Percentiles rank a stretch among this genome's conserved stretches.
Conservation (phyloP, 2,888 invertebrate species). For the Clostera curtula region DNA sequence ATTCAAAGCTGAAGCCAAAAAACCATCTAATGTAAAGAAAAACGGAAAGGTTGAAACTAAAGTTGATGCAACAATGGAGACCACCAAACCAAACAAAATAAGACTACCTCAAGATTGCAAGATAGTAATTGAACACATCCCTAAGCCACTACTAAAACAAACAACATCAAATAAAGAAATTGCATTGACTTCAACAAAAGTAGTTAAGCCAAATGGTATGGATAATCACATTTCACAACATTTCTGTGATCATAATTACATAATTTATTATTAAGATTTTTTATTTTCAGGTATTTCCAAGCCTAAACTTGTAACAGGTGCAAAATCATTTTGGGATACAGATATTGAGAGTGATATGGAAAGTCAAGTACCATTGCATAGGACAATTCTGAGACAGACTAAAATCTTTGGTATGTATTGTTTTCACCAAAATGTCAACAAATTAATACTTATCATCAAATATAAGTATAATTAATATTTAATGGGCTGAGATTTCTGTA, state of each 20-base stretch:
- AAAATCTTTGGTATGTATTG: conserved; percentile 12
- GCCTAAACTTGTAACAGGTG: conserved; percentile 22
- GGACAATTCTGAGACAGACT: conserved; percentile 16
- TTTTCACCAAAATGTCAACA: too few species aligned
- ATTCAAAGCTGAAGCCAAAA: conserved; percentile 2
- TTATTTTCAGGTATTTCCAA: conserved; percentile 17
- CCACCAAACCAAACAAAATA: too few species aligned
- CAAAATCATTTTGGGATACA: conserved; percentile 52
- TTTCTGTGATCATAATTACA: background rate
- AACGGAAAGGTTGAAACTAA: conserved; percentile 6
- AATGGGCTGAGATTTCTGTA: too few species aligned
- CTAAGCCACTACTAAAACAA: conserved; percentile 6
- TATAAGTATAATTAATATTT: background rate
- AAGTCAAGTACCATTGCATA: conserved; percentile 14
- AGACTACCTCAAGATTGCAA: conserved; percentile 6
- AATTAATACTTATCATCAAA: too few species aligned
- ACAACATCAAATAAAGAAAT: conserved; percentile 5
- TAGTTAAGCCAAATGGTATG: background rate
- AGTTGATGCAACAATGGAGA: background rate
- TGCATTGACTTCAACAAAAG: conserved; percentile 9
- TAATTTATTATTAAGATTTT: background rate
- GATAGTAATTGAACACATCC: background rate
- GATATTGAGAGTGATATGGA: conserved; percentile 56
- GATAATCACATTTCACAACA: background rate
- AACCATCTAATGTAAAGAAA: conserved; percentile 9